A percentile compares a stretch with the other conserved stretches of the same genome.
phyloP scores from a whole-genome alignment of 2,113 vertebrate genomes.

The Nematolebias whitei region DNA sequence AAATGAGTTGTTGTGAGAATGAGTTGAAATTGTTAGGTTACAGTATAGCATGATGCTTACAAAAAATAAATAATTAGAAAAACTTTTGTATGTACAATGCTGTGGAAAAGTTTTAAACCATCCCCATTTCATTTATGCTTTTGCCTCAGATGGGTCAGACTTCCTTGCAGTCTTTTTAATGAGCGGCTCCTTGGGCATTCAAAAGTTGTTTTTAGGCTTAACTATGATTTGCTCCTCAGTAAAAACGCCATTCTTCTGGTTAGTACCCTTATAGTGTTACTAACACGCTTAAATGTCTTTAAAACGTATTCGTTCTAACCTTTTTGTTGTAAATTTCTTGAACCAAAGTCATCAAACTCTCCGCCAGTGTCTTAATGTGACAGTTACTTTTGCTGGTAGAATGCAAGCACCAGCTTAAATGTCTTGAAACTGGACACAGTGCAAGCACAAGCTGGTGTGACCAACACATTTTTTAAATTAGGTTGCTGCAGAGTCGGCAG shows the following conservation, averaged over 20 bases:
- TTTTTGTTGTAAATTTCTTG: background rate
- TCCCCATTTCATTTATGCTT: background rate
- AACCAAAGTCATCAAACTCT: background rate
- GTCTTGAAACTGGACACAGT: constrained; percentile 7
- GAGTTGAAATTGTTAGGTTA: background rate
- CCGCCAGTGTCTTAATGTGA: background rate
- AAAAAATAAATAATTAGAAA: too few relatives aligned
- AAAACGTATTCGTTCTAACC: background rate
- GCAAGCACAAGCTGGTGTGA: constrained; percentile 2
- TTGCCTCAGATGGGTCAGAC: background rate
- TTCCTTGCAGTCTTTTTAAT: background rate
- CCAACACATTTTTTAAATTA: constrained; percentile 15
- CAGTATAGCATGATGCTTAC: background rate
- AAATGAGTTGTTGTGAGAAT: background rate
- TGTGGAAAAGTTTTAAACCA: background rate
- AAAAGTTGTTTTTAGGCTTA: too few relatives aligned
- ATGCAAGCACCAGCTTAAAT: background rate
- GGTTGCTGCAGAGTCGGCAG: constrained; percentile 2
- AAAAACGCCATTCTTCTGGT: too few relatives aligned
- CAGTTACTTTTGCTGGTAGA: background rate
- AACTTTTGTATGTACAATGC: too few relatives aligned
- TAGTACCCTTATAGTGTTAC: background rate
- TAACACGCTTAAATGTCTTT: background rate
- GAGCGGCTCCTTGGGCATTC: background rate
- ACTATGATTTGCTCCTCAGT: too few relatives aligned